These are phyloP conservation scores for Orussus abietinus DNA, from an alignment of 1,140 invertebrate genomes.

Conservation along the genomic window DNA sequence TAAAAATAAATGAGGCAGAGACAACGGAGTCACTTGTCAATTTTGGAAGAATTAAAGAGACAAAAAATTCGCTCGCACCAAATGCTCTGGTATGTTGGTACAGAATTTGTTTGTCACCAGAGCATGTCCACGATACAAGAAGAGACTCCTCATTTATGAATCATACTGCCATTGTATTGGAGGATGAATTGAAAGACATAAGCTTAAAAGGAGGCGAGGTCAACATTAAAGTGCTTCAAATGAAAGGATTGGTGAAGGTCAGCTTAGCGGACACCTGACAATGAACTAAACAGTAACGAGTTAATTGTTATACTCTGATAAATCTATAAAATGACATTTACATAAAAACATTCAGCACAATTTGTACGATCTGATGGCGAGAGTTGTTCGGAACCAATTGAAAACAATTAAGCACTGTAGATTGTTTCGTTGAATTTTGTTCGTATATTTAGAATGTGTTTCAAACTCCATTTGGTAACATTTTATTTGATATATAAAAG, in stretches of 20 bases:
- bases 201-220: slow-evolving; percentile 23
- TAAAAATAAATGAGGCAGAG: slow-evolving; percentile 29
- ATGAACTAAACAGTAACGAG: slow-evolving; percentile 1
- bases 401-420: too few species aligned
- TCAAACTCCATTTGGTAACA: too few species aligned
- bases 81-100: slow-evolving; percentile 44
- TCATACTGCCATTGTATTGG: slow-evolving; percentile 35
- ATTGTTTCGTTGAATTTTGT: too few species aligned
- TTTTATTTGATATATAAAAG: too few species aligned
- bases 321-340: slow-evolving; percentile 9
- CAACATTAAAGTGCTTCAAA: slow-evolving; percentile 31
- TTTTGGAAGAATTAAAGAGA: slow-evolving; percentile 24
- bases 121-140: slow-evolving; percentile 25
- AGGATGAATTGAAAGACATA: slow-evolving; percentile 25
- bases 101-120: slow-evolving; percentile 24
- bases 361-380: slow-evolving; percentile 10
- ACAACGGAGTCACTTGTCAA: slow-evolving; percentile 25
- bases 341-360: slow-evolving; percentile 13
- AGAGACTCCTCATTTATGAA: slow-evolving; percentile 37
- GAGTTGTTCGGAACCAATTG: neutral
- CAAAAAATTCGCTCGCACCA: slow-evolving; percentile 21
- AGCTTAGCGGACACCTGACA: slow-evolving; percentile 15
- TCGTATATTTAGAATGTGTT: too few species aligned
- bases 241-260: slow-evolving; percentile 27
- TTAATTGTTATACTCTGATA: slow-evolving; percentile 5